These are phyloP conservation scores for Tiphia femorata DNA, from an alignment of 2,888 invertebrate species.

Conservation along the genomic window DNA sequence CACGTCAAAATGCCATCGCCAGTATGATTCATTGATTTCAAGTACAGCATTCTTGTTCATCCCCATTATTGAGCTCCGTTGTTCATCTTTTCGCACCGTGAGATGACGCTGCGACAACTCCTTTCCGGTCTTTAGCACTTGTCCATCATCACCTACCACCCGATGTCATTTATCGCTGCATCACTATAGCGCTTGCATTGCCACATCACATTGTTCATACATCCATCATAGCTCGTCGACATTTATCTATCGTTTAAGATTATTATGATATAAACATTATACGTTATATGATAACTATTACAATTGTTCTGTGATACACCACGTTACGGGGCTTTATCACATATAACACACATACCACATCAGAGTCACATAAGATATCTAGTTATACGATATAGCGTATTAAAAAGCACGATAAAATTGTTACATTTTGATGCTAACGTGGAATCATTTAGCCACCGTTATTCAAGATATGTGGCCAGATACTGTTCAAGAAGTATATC, in stretches of 20 bases:
- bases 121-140: slow-evolving; percentile 38
- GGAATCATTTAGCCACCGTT: slow-evolving; percentile 35
- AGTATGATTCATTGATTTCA: slow-evolving; percentile 78
- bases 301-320: slow-evolving; percentile 69
- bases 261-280: slow-evolving; percentile 59
- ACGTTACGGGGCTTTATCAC: slow-evolving; percentile 69
- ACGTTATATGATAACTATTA: slow-evolving; percentile 60
- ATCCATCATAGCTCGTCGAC: slow-evolving; percentile 66
- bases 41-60: slow-evolving; percentile 50
- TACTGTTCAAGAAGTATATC: slow-evolving; percentile 20
- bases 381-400: slow-evolving; percentile 45
- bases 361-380: slow-evolving; percentile 48
- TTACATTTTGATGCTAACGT: slow-evolving; percentile 34
- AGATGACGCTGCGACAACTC: slow-evolving; percentile 40
- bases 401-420: slow-evolving; percentile 40
- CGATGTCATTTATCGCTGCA: slow-evolving; percentile 60
- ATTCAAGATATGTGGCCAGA: slow-evolving; percentile 23
- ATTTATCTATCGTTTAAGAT: slow-evolving; percentile 65
- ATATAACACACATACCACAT: slow-evolving; percentile 49
- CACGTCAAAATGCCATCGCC: slow-evolving; percentile 87
- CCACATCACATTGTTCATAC: slow-evolving; percentile 61
- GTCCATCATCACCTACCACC: slow-evolving; percentile 46
- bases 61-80: slow-evolving; percentile 52
- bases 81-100: slow-evolving; percentile 46
- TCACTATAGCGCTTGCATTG: slow-evolving; percentile 64